A percentile compares a stretch with the other conserved stretches of the same genome.
Conservation (phyloP, 2,797 vertebrate genomes). For the Fratercula arctica region DNA sequence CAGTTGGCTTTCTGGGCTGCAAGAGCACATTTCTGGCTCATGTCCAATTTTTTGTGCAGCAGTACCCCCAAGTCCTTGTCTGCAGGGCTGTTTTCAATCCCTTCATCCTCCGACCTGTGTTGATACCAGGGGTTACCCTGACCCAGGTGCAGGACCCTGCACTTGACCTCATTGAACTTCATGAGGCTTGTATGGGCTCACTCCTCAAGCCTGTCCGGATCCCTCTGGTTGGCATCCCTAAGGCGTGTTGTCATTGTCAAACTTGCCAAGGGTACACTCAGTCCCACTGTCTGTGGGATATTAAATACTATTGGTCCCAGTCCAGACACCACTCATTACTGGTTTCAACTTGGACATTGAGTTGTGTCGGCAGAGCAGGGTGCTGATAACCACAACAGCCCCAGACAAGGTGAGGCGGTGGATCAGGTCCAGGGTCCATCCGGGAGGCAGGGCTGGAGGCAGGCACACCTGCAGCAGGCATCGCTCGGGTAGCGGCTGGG, state of each 20-base stretch:
- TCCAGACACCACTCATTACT: neutral
- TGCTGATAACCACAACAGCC: neutral
- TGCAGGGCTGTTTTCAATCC: neutral
- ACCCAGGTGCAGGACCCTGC: neutral
- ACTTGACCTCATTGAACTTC: neutral
- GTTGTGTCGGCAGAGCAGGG: neutral
- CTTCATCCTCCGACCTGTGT: neutral
- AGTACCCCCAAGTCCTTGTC: neutral
- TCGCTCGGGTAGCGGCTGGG: accelerated
- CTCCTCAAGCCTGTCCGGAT: neutral
- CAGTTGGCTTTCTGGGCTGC: neutral
- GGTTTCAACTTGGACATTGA: neutral
- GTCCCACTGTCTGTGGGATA: neutral
- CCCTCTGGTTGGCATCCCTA: neutral
- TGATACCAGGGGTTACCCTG: neutral
- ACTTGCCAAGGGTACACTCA: neutral
- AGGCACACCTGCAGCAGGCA: neutral
- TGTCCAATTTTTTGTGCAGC: neutral
- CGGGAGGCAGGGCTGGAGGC: neutral
- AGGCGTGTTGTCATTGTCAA: neutral
- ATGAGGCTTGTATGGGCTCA: too few species aligned
- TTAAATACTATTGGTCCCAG: neutral
- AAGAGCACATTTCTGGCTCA: neutral
- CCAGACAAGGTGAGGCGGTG: accelerated
- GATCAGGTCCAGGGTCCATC: neutral